Conservation (phyloP, 2,797 vertebrate genomes). For the Scarus forsteni region DNA sequence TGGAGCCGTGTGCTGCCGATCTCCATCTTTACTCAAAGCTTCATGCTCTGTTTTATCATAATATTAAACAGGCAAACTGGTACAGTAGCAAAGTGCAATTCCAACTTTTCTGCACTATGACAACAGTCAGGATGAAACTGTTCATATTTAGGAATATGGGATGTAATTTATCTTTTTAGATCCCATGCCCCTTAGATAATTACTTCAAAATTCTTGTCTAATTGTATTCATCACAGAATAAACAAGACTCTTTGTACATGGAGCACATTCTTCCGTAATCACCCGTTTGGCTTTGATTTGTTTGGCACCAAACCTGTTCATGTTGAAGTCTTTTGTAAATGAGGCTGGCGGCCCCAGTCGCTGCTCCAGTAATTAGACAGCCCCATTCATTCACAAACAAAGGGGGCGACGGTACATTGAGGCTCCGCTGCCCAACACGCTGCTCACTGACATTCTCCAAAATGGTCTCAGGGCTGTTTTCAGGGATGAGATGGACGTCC, state of each 20-base stretch:
- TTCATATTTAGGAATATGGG: no score
- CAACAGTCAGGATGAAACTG: no score
- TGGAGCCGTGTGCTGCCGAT: no score
- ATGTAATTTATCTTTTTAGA: not conserved
- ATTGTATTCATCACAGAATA: constrained; percentile 36
- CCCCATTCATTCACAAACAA: constrained; percentile 77
- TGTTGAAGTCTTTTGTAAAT: constrained; percentile 60
- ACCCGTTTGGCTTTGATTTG: constrained; percentile 52
- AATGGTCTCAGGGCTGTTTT: constrained; percentile 55
- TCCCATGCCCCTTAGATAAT: not conserved
- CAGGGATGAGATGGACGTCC: constrained; percentile 40
- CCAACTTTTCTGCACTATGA: no score
- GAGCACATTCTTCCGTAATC: constrained; percentile 67
- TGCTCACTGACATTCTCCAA: constrained; percentile 72
- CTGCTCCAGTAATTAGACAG: constrained; percentile 74
- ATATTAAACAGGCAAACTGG: no score
- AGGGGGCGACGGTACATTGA: constrained; percentile 52
- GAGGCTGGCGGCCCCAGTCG: constrained; percentile 45
- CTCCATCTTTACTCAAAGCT: no score
- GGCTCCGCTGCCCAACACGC: constrained; percentile 55
- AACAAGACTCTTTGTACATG: constrained; percentile 41
- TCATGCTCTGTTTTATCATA: no score
- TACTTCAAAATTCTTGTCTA: constrained; percentile 40
- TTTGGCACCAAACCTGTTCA: constrained; percentile 44
- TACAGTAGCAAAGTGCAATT: no score